Percentiles rank a stretch among this genome's conserved stretches.
phyloP scores from a whole-genome alignment of 2,113 vertebrate species.

The Tragelaphus scriptus region DNA sequence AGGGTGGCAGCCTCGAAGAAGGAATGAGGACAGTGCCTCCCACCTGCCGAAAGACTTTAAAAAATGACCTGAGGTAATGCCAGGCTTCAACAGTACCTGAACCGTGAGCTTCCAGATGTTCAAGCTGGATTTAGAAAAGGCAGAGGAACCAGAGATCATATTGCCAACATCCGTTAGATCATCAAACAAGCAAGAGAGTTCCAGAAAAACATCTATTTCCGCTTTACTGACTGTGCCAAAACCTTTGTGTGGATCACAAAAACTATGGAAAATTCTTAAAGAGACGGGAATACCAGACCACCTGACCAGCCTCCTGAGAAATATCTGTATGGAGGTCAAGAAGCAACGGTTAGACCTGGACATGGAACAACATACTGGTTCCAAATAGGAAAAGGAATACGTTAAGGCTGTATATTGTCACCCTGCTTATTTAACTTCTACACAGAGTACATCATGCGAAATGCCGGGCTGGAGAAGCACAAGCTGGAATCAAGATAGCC shows the following conservation, averaged over 20 bases:
- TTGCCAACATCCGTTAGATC: neutral
- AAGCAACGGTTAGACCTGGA: neutral
- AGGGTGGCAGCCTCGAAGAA: conserved; percentile 68
- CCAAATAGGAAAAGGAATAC: neutral
- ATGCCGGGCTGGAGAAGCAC: neutral
- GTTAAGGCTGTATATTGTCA: neutral
- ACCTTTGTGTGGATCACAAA: neutral
- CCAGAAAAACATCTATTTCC: neutral
- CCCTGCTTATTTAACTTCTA: neutral
- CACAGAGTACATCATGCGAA: neutral
- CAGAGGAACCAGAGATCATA: neutral
- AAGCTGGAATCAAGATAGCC: neutral
- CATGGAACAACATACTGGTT: neutral
- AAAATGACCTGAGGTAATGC: neutral
- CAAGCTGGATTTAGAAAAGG: neutral
- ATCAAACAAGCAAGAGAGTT: neutral
- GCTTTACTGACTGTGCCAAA: neutral
- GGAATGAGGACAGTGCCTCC: neutral
- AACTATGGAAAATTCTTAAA: neutral
- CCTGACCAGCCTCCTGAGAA: neutral
- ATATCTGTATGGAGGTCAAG: neutral
- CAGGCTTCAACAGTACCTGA: neutral
- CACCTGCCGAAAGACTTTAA: neutral
- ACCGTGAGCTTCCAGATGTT: neutral
- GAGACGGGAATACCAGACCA: neutral